These are phyloP conservation scores for Xanthorhoe spadicearia DNA, from an alignment of 2,888 invertebrate species.

Conservation along the genomic window DNA sequence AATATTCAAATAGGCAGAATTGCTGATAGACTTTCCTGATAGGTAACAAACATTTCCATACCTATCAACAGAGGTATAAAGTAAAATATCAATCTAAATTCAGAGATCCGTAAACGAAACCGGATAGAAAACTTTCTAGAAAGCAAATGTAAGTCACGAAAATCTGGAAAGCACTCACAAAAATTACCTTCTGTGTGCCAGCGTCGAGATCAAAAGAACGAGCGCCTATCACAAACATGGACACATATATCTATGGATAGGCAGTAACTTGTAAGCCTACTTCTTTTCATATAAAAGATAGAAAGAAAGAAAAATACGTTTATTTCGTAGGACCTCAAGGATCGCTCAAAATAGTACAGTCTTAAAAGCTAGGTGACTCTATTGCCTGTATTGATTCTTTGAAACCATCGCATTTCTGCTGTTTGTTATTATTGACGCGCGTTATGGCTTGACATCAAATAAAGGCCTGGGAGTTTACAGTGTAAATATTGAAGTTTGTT, in stretches of 20 bases:
- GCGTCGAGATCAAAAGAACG: slow-evolving; percentile 49
- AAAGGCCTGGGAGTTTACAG: not conserved
- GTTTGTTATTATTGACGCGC: not conserved
- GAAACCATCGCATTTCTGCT: slow-evolving; percentile 18
- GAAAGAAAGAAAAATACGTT: too few species aligned
- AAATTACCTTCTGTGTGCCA: slow-evolving; percentile 50
- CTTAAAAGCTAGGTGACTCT: too few species aligned
- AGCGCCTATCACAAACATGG: slow-evolving; percentile 41
- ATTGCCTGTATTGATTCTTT: too few species aligned
- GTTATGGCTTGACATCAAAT: slow-evolving; percentile 1
- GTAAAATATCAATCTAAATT: slow-evolving; percentile 28
- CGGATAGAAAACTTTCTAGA: slow-evolving; percentile 33
- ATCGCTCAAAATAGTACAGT: too few species aligned
- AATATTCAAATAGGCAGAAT: not conserved
- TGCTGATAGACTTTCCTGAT: not conserved
- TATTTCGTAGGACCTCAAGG: too few species aligned
- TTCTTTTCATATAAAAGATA: slow-evolving; percentile 31
- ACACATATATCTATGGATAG: slow-evolving; percentile 1
- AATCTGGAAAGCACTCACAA: slow-evolving; percentile 48
- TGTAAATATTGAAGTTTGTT: slow-evolving; percentile 11
- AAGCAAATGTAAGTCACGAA: slow-evolving; percentile 40
- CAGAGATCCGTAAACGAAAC: slow-evolving; percentile 38
- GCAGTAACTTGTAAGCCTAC: slow-evolving; percentile 2
- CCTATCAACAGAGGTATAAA: not conserved
- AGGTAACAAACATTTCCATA: not conserved